Conservation (phyloP, 1,140 invertebrate genomes). For the Temnothorax nylanderi region DNA sequence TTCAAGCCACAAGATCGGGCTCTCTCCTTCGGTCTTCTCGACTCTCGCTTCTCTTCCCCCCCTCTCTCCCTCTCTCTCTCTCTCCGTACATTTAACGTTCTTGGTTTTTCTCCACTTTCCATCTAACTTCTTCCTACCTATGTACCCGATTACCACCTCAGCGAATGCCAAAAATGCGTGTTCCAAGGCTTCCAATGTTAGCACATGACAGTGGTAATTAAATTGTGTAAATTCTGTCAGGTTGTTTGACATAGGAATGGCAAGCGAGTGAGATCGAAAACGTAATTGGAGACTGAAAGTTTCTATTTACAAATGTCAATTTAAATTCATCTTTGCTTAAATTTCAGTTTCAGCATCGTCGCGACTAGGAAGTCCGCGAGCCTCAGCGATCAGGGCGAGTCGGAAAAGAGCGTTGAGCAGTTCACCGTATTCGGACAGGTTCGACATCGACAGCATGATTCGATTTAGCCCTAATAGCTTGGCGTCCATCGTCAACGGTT, state of each 20-base stretch:
- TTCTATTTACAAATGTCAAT: background rate
- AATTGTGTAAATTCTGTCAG: slow-evolving; percentile 23
- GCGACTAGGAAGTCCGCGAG: slow-evolving; percentile 89
- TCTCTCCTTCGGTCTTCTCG: slow-evolving; percentile 10
- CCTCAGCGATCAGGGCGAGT: slow-evolving; percentile 89
- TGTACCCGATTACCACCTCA: slow-evolving; percentile 20
- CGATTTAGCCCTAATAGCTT: slow-evolving; percentile 97
- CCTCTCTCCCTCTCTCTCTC: slow-evolving; percentile 17
- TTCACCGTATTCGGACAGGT: slow-evolving; percentile 97
- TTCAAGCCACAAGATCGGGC: slow-evolving; percentile 77
- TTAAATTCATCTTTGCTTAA: background rate
- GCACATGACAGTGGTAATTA: background rate
- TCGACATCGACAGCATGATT: slow-evolving; percentile 98
- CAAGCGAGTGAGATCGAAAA: background rate
- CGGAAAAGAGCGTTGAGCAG: slow-evolving; percentile 96
- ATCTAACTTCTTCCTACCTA: background rate
- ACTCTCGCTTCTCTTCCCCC: background rate
- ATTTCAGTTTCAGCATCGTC: slow-evolving; percentile 87
- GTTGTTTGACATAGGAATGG: slow-evolving; percentile 1
- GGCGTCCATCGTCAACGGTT: slow-evolving; percentile 95
- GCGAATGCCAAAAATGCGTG: background rate
- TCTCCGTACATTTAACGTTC: background rate
- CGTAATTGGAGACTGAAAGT: background rate
- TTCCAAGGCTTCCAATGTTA: background rate
- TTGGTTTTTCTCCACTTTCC: slow-evolving; percentile 12